phyloP scores from a whole-genome alignment of 2,797 vertebrate species.

The Podargus strigoides region DNA sequence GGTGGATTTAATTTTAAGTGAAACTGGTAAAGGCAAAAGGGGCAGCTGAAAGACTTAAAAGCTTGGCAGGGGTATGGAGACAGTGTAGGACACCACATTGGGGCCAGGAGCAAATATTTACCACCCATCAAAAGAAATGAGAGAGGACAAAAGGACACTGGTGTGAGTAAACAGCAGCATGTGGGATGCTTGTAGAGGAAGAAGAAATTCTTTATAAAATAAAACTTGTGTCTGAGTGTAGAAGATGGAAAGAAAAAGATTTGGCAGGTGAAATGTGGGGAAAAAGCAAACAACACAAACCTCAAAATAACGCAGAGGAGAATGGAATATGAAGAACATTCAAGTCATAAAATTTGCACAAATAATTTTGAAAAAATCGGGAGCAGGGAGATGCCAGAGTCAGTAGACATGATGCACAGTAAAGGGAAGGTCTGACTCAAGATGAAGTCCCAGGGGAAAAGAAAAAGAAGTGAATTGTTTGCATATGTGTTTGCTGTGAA shows the following conservation, averaged over 20 bases:
- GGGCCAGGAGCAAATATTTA: neutral
- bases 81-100: neutral
- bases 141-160: neutral
- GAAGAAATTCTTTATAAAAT: neutral
- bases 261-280: neutral
- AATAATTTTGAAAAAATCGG: neutral
- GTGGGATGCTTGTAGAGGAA: neutral
- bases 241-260: neutral
- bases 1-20: neutral
- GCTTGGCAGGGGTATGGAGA: neutral
- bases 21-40: neutral
- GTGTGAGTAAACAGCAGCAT: neutral
- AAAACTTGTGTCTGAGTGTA: neutral
- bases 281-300: fast-evolving
- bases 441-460: neutral
- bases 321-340: neutral
- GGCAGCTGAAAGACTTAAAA: neutral
- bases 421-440: neutral
- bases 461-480: neutral
- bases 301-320: neutral
- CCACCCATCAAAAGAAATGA: neutral
- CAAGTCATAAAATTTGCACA: neutral
- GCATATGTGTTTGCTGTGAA: neutral
- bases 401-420: neutral
- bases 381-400: neutral